Base-by-base conservation (phyloP, 2,797 vertebrate genomes). In the Tachyglossus aculeatus region DNA sequence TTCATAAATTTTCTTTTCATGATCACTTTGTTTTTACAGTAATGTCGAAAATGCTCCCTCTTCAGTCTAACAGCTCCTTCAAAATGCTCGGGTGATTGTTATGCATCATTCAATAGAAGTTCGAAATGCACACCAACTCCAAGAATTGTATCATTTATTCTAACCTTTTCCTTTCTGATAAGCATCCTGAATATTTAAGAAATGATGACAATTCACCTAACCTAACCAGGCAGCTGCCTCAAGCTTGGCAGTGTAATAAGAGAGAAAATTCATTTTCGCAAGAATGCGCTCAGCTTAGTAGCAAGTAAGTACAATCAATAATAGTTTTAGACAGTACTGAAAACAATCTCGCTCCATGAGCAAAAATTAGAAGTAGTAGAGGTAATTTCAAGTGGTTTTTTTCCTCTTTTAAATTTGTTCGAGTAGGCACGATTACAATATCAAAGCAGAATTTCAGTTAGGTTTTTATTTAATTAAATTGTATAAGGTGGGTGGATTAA, bases 161-260 rank as follows among this genome's bases (percentile, higher is more conserved):
- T 11, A 21, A 32, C n/a, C 32, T 48, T 60, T 74, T 76, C 43
- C n/a, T 74, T 78, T 51, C 9, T 73, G 50, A 53, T 41, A 79
- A 89, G 71, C 51, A 55, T 71, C 62, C 68, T 70, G 74, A 40
- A 78, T 53, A 68, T 71, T 70, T 80, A 51, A 29, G 68, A 78
- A 62, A 29, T 57, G 67, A 66, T 63, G 74, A 70, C 32, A 53
- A 58, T 39, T 78, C 81, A 53, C 38, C 87, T 77, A 63, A 55
- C 37, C 79, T 85, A 32, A 75, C 59, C 29, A 53, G 65, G 83
- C 83, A 68, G 48, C 86, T 91, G 29, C 91, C 87, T 66, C 91
- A 95, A 81, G 90, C 90, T 72, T 95, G 95, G 93, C 62, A 78
- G 15, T 68, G 71, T 67, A 80, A 57, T 74, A 86, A 83, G 33